Base-by-base conservation (phyloP, 1,140 invertebrate species). In the Tenebrio molitor region DNA sequence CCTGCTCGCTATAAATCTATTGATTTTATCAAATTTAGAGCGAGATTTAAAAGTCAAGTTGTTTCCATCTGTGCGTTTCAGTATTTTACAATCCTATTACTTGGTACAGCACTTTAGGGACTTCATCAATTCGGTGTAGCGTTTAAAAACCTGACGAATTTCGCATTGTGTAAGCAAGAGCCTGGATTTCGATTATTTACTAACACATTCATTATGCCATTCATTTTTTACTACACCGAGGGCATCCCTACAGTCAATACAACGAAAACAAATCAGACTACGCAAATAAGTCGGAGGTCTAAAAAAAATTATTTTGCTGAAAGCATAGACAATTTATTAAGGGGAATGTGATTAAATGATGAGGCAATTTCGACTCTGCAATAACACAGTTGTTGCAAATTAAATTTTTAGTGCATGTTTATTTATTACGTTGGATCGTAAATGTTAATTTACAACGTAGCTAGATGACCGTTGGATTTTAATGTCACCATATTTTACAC, bases 1-100 rank as follows among this genome's bases (percentile, higher is more conserved):
- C 12, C 12, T 58, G 23, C 50, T 58, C 14, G 21, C 23, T 29
- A 58, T 58, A 58, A 58, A 58, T 58, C 50, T 14, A 58, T 58
- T 58, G 50, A 58, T 33, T 58, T 58, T 25, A 58, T 58, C 12
- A 58, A 58, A 58, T 58, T 29, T 58, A 58, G 21, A 25, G 14
- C 23, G n/a, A 58, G 23, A 29, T 58, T 58, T 58, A 25, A 25
- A 25, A 58, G 50, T 58, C 50, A 58, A 58, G 21, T 29, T 58
- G 50, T 58, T 39, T 33, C 50, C 50, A 25, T 58, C 50, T 58
- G 50, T 25, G 23, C 50, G 50, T 58, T 53, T 58, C 50, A 29
- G 50, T 58, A 58, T 29, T 58, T 58, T 58, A 58, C 50, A 58
- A 70, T 70, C 69, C 69, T 70, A 70, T 70, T 70, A 70, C 62